phyloP scores from a whole-genome alignment of 2,113 vertebrate genomes.

The Trinectes maculatus region DNA sequence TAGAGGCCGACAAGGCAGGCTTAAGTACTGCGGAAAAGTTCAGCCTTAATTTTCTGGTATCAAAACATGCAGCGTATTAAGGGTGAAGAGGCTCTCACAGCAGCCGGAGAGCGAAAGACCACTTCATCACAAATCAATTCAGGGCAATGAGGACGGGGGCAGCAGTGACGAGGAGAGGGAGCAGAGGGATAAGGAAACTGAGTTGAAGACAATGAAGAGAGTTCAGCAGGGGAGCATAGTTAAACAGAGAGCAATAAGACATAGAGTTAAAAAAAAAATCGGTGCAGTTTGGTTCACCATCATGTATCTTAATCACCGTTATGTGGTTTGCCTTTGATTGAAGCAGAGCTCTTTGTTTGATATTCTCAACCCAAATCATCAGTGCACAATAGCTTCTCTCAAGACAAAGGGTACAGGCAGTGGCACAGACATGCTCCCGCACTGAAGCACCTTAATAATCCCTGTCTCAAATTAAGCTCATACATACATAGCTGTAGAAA shows the following conservation, averaged over 20 bases:
- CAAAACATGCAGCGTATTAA: conserved; percentile 49
- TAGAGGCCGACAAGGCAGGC: conserved; percentile 12
- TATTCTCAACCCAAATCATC: conserved; percentile 58
- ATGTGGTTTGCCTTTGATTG: conserved; percentile 31
- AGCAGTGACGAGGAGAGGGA: conserved; percentile 8
- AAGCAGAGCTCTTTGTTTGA: conserved; percentile 46
- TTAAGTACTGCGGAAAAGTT: conserved; percentile 33
- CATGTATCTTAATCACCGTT: conserved; percentile 39
- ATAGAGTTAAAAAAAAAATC: conserved; percentile 8
- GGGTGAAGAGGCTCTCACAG: conserved; percentile 40
- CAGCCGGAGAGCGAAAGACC: conserved; percentile 44
- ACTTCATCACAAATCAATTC: conserved; percentile 43
- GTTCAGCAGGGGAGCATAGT: neutral
- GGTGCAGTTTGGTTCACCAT: conserved; percentile 39
- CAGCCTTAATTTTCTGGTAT: conserved; percentile 36
- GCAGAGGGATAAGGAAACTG: conserved; percentile 24
- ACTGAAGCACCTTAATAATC: conserved; percentile 40
- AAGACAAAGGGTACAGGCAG: conserved; percentile 32
- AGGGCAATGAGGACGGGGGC: conserved; percentile 25
- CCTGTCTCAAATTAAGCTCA: conserved; percentile 29
- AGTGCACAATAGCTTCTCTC: conserved; percentile 50
- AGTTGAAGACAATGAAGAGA: conserved; percentile 4
- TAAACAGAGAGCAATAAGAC: conserved; percentile 14
- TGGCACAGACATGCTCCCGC: conserved; percentile 20
- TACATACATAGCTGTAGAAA: conserved; percentile 26